Conservation (phyloP, 2,797 vertebrate genomes). For the Sebastes jordani region DNA sequence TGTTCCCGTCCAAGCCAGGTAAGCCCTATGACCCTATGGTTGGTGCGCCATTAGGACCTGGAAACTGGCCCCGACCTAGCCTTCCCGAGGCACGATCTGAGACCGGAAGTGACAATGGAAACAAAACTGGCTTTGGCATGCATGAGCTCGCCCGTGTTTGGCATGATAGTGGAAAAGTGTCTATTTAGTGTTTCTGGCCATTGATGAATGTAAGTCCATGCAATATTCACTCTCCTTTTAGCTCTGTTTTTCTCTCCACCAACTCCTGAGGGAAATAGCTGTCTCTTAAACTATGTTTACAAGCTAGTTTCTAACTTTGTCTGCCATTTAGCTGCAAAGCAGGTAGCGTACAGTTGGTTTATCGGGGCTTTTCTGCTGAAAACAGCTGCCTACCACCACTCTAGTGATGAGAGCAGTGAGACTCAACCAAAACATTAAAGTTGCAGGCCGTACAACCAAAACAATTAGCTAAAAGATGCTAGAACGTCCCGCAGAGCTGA, state of each 20-base stretch:
- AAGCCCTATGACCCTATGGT: no score
- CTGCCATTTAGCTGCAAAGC: not conserved
- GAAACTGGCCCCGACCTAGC: no score
- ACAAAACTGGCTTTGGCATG: no score
- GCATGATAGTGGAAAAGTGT: rapidly evolving
- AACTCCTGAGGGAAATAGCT: not conserved
- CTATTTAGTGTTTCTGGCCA: not conserved
- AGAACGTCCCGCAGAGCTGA: no score
- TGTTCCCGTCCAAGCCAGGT: no score
- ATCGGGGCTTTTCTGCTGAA: not conserved
- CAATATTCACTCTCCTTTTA: not conserved
- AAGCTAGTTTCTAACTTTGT: not conserved
- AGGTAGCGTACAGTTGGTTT: not conserved
- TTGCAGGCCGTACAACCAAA: not conserved
- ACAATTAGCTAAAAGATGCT: not conserved
- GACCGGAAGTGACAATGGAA: no score
- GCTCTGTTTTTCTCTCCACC: not conserved
- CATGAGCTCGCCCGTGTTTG: no score
- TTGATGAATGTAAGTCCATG: not conserved
- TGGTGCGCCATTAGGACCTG: no score
- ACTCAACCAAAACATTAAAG: not conserved
- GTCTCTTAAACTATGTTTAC: not conserved
- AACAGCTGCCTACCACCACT: not conserved
- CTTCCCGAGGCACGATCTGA: no score
- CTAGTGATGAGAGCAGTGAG: not conserved